Conservation (phyloP, 2,888 invertebrate genomes). For the Synergus gifuensis region DNA sequence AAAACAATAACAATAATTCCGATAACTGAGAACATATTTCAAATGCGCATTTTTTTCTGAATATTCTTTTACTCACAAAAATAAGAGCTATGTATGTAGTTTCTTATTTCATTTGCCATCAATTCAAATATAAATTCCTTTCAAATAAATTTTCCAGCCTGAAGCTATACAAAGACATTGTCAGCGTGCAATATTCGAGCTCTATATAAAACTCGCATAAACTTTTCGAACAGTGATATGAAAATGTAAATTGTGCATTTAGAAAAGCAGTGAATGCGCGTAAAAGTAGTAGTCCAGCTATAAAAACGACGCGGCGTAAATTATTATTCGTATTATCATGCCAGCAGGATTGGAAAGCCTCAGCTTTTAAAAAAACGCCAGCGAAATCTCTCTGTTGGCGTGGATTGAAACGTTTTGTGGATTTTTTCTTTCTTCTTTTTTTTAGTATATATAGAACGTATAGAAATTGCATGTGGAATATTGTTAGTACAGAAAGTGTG, state of each 20-base stretch:
- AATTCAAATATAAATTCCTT: slow-evolving; percentile 31
- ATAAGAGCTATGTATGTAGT: neutral
- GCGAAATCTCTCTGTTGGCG: slow-evolving; percentile 9
- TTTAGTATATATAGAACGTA: neutral
- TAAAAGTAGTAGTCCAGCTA: slow-evolving; percentile 21
- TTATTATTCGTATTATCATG: slow-evolving; percentile 39
- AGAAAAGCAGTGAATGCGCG: slow-evolving; percentile 37
- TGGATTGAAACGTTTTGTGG: slow-evolving; percentile 18
- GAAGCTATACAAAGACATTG: slow-evolving; percentile 2
- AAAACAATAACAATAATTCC: neutral
- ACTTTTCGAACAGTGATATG: slow-evolving; percentile 37
- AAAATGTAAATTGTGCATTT: slow-evolving; percentile 41
- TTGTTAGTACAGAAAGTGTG: neutral
- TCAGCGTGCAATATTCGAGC: slow-evolving; percentile 28
- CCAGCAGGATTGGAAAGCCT: slow-evolving; percentile 29
- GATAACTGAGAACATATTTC: neutral
- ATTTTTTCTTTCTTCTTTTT: slow-evolving; percentile 9
- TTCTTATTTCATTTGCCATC: slow-evolving; percentile 26
- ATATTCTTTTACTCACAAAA: neutral
- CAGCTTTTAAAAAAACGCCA: slow-evolving; percentile 1
- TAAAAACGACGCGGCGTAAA: slow-evolving; percentile 37
- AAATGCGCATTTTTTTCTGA: neutral
- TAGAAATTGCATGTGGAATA: neutral
- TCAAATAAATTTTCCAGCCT: slow-evolving; percentile 27
- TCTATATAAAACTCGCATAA: slow-evolving; percentile 26